Percentiles rank a stretch among this genome's conserved stretches.
phyloP scores from a whole-genome alignment of 2,113 vertebrate genomes.

The Ptilonorhynchus violaceus region DNA sequence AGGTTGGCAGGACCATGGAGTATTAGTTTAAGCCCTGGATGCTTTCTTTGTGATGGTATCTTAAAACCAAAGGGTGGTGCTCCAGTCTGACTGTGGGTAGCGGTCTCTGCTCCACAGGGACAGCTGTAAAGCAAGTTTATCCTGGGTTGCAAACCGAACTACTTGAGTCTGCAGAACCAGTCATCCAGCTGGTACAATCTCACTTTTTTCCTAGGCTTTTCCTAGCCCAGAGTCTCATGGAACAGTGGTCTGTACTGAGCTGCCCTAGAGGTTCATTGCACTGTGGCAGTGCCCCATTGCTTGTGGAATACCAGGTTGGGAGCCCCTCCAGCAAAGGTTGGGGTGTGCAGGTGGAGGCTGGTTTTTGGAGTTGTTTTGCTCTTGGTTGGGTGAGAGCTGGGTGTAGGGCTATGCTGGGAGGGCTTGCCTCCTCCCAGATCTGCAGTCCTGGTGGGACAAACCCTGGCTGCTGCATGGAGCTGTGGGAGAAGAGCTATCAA shows the following conservation, averaged over 20 bases:
- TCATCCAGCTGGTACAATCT: not conserved
- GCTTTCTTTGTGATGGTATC: not conserved
- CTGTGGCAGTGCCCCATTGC: not conserved
- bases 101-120: not conserved
- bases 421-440: not conserved
- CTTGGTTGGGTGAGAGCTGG: not conserved
- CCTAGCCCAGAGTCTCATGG: not conserved
- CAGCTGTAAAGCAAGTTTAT: not conserved
- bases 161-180: not conserved
- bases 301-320: not conserved
- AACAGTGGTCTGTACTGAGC: not conserved
- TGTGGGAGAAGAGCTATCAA: not conserved
- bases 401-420: fast-evolving
- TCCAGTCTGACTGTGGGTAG: not conserved
- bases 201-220: not conserved
- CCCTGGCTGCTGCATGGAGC: not conserved
- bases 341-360: not conserved
- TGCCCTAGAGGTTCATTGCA: not conserved
- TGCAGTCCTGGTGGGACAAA: not conserved
- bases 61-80: not conserved
- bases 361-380: not conserved
- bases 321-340: not conserved
- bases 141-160: not conserved
- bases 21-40: not conserved
- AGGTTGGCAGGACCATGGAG: not conserved